phyloP scores from a whole-genome alignment of 2,888 invertebrate genomes.

The Adela reaumurella region DNA sequence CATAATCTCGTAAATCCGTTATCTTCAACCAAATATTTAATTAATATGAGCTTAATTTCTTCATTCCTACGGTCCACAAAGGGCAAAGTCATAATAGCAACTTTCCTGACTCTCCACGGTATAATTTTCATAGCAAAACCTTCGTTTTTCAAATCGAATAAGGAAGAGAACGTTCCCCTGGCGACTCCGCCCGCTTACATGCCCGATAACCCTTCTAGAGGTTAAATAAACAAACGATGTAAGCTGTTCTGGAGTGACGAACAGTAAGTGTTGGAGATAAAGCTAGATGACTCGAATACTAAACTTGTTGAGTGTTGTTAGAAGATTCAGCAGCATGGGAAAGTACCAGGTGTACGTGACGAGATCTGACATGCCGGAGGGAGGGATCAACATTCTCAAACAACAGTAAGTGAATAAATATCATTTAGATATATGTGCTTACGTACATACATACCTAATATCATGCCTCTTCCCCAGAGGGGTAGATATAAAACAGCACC shows the following conservation, averaged over 20 bases:
- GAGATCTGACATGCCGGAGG: constrained; percentile 59
- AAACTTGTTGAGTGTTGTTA: background rate
- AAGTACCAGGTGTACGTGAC: constrained; percentile 61
- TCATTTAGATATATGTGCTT: too few species aligned
- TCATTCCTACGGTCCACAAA: constrained; percentile 38
- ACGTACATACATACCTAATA: too few species aligned
- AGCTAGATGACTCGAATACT: background rate
- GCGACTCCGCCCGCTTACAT: constrained; percentile 34
- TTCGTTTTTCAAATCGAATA: constrained; percentile 36
- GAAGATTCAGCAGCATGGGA: constrained; percentile 9
- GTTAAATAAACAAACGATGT: too few species aligned
- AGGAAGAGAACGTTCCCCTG: constrained; percentile 17
- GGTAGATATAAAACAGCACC: too few species aligned
- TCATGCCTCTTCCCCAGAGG: too few species aligned
- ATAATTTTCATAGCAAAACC: constrained; percentile 41
- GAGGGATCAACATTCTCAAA: constrained; percentile 56
- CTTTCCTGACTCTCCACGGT: constrained; percentile 34
- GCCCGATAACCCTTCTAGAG: constrained; percentile 22
- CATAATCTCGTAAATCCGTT: too few species aligned
- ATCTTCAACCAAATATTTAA: too few species aligned
- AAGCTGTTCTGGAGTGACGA: background rate
- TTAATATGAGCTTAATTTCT: background rate
- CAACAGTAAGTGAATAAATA: constrained; percentile 65
- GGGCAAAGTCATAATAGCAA: constrained; percentile 38
- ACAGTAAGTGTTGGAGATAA: too few species aligned